Conservation (phyloP, 2,113 vertebrate species). For the Leptocoma aspasia region DNA sequence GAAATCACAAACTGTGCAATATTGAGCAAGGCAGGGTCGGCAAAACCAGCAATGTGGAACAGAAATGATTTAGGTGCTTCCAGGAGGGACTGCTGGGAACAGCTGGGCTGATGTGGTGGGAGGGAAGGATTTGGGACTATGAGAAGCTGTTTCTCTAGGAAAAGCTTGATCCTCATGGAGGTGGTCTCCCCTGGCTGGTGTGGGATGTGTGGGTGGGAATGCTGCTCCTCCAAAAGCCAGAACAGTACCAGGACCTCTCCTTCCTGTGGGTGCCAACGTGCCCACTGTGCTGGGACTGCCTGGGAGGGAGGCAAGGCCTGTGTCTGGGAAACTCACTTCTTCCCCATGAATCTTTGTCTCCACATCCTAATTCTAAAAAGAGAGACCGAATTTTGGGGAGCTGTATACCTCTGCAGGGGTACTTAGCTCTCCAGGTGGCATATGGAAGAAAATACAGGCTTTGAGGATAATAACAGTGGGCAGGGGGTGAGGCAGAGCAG, state of each 20-base stretch:
- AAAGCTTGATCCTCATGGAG: neutral
- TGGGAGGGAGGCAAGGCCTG: neutral
- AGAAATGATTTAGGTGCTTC: neutral
- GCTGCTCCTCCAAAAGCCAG: neutral
- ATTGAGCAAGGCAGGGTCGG: neutral
- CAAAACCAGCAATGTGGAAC: accelerated
- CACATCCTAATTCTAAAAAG: neutral
- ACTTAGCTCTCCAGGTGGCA: neutral
- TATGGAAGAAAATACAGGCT: neutral
- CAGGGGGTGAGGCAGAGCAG: neutral
- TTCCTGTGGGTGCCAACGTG: accelerated
- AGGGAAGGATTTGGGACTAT: neutral
- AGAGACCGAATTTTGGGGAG: neutral
- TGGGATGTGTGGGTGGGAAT: neutral
- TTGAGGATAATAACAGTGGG: neutral
- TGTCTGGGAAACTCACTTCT: neutral
- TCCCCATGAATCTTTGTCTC: neutral
- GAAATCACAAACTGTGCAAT: neutral
- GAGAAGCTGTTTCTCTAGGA: neutral
- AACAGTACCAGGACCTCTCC: neutral
- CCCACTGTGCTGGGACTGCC: neutral
- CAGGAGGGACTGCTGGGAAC: neutral
- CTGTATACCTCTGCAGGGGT: neutral
- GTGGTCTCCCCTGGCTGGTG: neutral
- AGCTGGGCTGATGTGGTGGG: neutral